Base-by-base conservation (phyloP, 2,113 vertebrate species). In the Vireo altiloquus region DNA sequence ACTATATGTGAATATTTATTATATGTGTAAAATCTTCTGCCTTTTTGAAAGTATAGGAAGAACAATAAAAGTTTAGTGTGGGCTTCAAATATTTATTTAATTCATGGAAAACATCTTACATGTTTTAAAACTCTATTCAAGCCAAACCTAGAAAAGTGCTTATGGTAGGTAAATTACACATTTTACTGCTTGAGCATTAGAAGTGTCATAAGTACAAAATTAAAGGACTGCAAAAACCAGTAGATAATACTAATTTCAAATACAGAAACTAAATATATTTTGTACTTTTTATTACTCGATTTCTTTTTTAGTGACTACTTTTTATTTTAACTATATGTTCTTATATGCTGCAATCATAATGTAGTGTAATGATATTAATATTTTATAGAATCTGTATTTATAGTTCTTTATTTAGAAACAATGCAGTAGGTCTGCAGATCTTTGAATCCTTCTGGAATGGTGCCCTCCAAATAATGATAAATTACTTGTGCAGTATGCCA, bases 401-500 rank as follows among this genome's bases (percentile, higher is more conserved):
- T 99, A 98, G 98, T 98, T 98, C 99, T 99, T 99, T 99, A 99
- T 99, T 99, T 99, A 98, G 99, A 98, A 99, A 98, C 99, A 99
- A 98, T 99, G 99, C 99, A 99, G 99, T 98, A 98, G 99, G 99
- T 99, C 99, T 99, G 99, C 98, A 98, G 98, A 99, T 99, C 98
- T 98, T 98, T 98, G 98, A 99, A 99, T 99, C 99, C 99, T 99
- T 99, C 99, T 99, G 99, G 99, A 99, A 99, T 99, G 98, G 98
- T 99, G 99, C 99, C 99, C 99, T 99, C 98, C 99, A 99, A 99
- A 99, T 99, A 99, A 99, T 99, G 99, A 99, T 99, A 99, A 99
- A 99, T 99, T 99, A 99, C 99, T 99, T 99, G 99, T 99, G 99
- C 99, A 99, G 98, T 98, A 99, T 99, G 99, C 99, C 99, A 99